Conservation (phyloP, 2,113 vertebrate genomes). For the Peromyscus maniculatus region DNA sequence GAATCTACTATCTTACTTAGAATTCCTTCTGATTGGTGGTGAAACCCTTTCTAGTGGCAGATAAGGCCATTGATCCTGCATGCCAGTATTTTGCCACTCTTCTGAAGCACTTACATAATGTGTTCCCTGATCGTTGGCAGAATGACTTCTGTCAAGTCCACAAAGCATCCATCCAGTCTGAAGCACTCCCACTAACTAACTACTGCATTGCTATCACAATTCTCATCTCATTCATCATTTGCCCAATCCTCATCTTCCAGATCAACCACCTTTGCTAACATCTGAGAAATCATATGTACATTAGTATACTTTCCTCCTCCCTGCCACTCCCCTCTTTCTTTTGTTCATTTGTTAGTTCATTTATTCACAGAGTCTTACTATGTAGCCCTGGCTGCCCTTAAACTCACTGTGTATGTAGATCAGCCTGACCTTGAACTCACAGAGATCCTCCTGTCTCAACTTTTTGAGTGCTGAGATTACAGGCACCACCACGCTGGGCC, state of each 20-base stretch:
- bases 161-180: not conserved
- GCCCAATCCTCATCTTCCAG: not conserved
- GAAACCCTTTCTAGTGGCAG: not conserved
- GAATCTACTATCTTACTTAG: not conserved
- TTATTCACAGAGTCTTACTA: not conserved
- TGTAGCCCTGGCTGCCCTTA: not conserved
- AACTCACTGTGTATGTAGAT: not conserved
- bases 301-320: not conserved
- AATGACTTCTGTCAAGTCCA: not conserved
- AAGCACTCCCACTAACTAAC: not conserved
- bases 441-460: not conserved
- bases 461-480: not conserved
- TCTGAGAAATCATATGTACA: constrained; percentile 89
- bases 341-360: not conserved
- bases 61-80: not conserved
- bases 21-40: not conserved
- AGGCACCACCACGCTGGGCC: constrained; percentile 81
- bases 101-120: not conserved
- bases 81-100: not conserved
- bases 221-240: not conserved
- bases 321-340: not conserved
- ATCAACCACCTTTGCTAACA: not conserved
- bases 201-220: not conserved
- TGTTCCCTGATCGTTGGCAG: not conserved
- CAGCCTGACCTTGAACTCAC: not conserved